These are phyloP conservation scores for Julus scandinavius DNA, from an alignment of 2,888 invertebrate genomes.

Conservation along the genomic window DNA sequence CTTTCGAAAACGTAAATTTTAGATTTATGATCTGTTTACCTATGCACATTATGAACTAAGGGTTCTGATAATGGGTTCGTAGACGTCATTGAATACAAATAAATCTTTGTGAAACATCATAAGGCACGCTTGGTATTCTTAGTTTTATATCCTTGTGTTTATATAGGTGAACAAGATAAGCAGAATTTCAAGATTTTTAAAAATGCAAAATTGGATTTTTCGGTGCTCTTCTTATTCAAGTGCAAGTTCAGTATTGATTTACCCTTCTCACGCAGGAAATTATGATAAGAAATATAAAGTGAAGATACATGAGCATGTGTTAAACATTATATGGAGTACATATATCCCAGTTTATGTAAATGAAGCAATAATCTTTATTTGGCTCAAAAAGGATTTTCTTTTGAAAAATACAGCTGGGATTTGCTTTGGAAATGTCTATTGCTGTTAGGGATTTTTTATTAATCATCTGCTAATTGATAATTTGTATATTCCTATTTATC, in stretches of 20 bases:
- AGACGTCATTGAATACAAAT: not conserved
- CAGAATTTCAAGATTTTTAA: not conserved
- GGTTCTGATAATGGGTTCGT: not conserved
- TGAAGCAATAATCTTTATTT: no score
- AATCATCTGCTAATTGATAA: not conserved
- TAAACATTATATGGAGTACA: not conserved
- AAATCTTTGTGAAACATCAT: not conserved
- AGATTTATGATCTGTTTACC: not conserved
- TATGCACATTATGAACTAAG: not conserved
- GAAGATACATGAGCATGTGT: not conserved
- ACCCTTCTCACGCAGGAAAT: not conserved
- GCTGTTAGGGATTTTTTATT: not conserved
- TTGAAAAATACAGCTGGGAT: no score
- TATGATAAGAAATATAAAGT: no score
- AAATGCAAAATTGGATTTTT: not conserved
- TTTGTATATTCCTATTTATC: not conserved
- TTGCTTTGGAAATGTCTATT: no score
- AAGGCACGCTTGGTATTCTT: not conserved
- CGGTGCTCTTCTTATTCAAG: not conserved
- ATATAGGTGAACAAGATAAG: not conserved
- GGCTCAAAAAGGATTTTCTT: no score
- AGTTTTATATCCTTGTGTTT: not conserved
- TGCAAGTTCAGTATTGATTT: no score
- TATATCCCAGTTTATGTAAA: no score
- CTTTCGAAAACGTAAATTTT: not conserved